Evolutionary conservation across 2,113 vertebrate species (phyloP), one percentile per base, ranked within the genome.

Genomic region (Nyctereutes procyonoides): DNA sequence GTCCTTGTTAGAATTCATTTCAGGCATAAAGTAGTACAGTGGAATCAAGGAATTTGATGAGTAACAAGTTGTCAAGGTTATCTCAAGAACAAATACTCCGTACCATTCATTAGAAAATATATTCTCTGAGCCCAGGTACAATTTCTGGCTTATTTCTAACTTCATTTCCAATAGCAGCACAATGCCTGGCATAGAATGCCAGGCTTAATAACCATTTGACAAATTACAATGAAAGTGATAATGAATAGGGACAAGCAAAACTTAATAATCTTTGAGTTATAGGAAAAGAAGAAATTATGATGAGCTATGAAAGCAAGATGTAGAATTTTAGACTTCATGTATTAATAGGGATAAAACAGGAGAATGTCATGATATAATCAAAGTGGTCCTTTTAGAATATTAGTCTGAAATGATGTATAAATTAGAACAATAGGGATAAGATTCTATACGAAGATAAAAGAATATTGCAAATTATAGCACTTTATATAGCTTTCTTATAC

Each of bases 281-380:
- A 65, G 9, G 13, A 16, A 43, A 93, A 35, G 26, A 11, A 10
- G 12, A 84, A 88, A 51, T 88, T 67, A 51, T 22, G 3, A 35
- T 79, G 69, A 77, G 19, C 32, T 93, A 60, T 38, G 88, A 95
- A 90, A 93, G 26, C 32, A 96, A 93, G 30, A 77, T 55, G 9
- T 58, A 48, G 28, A 84, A 93, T 79, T 93, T 93, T 55, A 56
- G 10, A 80, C 13, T 83, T 85, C 32, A 51, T 48, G 9, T 88
- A 65, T 17, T 51, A 84, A 74, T 80, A 24, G 12, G 8, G 7
- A 60, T 60, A 60, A 80, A 88, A 67, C 1, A 91, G 10, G 19
- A 60, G 2, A 65, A 73, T 30, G 11, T 30, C 62, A 79, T 69
- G 32, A 51, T 79, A 69, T 48, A 77, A 71, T 82, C 51, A 60